phyloP scores from a whole-genome alignment of 2,888 invertebrate species.

The Troides aeacus region DNA sequence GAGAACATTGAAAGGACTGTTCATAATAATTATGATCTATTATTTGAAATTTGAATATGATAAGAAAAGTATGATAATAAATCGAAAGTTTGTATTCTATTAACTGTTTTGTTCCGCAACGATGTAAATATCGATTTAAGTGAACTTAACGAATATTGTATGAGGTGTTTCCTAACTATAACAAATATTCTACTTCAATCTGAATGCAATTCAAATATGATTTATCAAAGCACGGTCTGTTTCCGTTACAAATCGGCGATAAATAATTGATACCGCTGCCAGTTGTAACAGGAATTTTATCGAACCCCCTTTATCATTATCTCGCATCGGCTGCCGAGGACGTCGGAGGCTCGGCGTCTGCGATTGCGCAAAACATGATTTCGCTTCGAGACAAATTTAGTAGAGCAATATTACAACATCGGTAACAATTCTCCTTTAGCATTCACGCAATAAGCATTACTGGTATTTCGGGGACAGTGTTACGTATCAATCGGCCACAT shows the following conservation, averaged over 20 bases:
- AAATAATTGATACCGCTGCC: constrained; percentile 32
- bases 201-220: constrained; percentile 10
- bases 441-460: constrained; percentile 45
- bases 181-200: neutral
- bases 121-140: neutral
- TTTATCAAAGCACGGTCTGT: constrained; percentile 1
- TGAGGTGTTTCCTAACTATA: neutral
- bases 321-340: constrained; percentile 30
- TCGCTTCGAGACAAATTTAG: constrained; percentile 49
- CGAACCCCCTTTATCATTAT: constrained; percentile 33
- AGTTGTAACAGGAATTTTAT: constrained; percentile 35
- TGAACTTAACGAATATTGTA: neutral
- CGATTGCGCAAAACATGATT: constrained; percentile 49
- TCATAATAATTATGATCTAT: too few species aligned
- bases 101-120: neutral
- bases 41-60: too few species aligned
- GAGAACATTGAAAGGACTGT: too few species aligned
- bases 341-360: constrained; percentile 32
- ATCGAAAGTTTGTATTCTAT: neutral
- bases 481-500: constrained; percentile 52
- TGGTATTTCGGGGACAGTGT: constrained; percentile 49
- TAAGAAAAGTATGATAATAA: too few species aligned
- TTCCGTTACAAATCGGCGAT: constrained; percentile 22
- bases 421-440: constrained; percentile 44
- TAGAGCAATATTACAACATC: constrained; percentile 56